These are phyloP conservation scores for Bos indicus DNA, from an alignment of 2,113 vertebrate species.

Conservation along the genomic window DNA sequence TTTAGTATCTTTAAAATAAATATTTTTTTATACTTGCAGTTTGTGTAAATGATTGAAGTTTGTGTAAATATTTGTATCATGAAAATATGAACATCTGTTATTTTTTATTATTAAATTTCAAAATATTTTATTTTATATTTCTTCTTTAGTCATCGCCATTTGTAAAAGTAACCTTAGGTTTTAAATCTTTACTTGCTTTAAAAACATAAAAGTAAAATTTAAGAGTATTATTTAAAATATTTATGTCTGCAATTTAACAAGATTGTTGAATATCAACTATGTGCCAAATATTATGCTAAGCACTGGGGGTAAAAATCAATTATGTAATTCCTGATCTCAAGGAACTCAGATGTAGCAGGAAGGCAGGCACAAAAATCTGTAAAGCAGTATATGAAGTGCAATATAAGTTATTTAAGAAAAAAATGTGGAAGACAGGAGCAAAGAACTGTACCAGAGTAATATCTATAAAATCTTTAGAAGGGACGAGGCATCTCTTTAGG, in stretches of 20 bases:
- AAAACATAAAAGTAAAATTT: neutral
- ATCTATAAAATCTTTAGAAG: neutral
- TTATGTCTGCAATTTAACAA: neutral
- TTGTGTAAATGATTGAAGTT: neutral
- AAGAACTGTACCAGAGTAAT: neutral
- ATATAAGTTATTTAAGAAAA: neutral
- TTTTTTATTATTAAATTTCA: slow-evolving; percentile 53
- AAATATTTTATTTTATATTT: slow-evolving; percentile 10
- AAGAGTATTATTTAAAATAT: neutral
- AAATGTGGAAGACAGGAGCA: neutral
- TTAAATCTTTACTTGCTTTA: neutral
- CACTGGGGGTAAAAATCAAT: neutral
- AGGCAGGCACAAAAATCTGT: neutral
- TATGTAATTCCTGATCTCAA: neutral
- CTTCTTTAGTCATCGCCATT: neutral
- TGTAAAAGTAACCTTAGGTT: neutral
- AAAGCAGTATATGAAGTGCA: neutral
- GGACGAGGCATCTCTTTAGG: neutral
- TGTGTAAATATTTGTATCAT: slow-evolving; percentile 30
- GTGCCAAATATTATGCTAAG: neutral
- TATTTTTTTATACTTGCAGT: slow-evolving; percentile 57
- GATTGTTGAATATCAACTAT: neutral
- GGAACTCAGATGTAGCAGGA: neutral
- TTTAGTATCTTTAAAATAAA: slow-evolving; percentile 59
- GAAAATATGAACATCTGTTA: slow-evolving; percentile 40